These are phyloP conservation scores for Semnornis frantzii DNA, from an alignment of 2,113 vertebrate genomes.

Conservation along the genomic window DNA sequence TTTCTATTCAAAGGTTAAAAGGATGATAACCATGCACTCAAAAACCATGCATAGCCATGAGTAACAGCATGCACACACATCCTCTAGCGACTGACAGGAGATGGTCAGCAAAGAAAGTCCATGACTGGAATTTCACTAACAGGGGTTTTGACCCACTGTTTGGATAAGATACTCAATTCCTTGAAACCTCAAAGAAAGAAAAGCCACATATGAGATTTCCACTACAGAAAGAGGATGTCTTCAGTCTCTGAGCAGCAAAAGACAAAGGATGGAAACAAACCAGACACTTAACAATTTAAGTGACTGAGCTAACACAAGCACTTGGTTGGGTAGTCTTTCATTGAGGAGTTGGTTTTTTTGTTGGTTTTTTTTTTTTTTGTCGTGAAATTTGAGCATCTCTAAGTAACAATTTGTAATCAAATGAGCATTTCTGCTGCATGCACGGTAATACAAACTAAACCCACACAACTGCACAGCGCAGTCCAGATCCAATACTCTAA, in stretches of 20 bases:
- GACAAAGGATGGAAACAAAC: background rate
- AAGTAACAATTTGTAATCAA: background rate
- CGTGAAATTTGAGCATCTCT: background rate
- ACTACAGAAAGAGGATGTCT: background rate
- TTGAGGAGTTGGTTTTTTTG: rapidly evolving
- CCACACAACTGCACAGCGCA: background rate
- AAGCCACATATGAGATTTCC: background rate
- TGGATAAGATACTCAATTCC: background rate
- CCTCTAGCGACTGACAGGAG: background rate
- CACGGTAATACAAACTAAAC: background rate
- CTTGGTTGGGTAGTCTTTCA: background rate
- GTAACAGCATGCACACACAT: rapidly evolving
- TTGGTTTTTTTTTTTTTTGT: no score
- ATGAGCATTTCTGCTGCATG: background rate
- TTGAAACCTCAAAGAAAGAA: background rate
- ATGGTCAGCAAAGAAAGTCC: background rate
- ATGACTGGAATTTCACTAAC: background rate
- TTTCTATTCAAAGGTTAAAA: background rate
- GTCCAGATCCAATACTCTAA: background rate
- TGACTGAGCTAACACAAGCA: background rate
- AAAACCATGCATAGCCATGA: rapidly evolving
- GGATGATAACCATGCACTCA: background rate
- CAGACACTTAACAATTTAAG: background rate
- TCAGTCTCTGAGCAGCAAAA: background rate
- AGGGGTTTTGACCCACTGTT: background rate